Conservation (phyloP, 92 coral and sea anemone species). For the Zoanthus sociatus region DNA sequence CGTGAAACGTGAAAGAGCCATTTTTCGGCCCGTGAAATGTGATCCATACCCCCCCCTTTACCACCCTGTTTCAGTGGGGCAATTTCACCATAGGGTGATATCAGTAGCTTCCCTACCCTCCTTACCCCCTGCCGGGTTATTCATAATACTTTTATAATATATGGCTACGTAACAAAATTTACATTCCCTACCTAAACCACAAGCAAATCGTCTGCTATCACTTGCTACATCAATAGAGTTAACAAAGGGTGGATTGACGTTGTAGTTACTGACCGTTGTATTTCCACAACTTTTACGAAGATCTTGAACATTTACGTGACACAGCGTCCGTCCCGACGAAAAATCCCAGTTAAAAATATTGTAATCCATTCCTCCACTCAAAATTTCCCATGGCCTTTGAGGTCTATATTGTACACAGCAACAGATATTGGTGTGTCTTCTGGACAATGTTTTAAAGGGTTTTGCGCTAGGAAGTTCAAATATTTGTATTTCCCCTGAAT, state of each 20-base stretch:
- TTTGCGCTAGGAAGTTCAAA: slow-evolving; percentile 76
- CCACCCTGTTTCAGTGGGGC: too few relatives aligned
- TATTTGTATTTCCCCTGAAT: slow-evolving; percentile 83
- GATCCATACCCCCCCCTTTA: too few relatives aligned
- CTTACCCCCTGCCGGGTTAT: too few relatives aligned
- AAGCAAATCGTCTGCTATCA: slow-evolving; percentile 84
- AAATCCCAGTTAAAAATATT: slow-evolving; percentile 88
- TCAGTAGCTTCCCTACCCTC: too few relatives aligned
- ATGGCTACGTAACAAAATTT: too few relatives aligned
- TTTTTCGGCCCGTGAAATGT: too few relatives aligned
- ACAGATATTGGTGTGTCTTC: slow-evolving; percentile 84
- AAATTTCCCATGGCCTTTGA: slow-evolving; percentile 87
- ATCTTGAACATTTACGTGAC: slow-evolving; percentile 74
- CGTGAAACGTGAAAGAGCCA: too few relatives aligned
- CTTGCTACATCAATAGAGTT: slow-evolving; percentile 83
- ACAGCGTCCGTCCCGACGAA: slow-evolving; percentile 81
- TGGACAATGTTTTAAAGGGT: slow-evolving; percentile 76
- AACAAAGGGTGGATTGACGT: slow-evolving; percentile 92
- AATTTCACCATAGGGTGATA: too few relatives aligned
- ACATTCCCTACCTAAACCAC: slow-evolving; percentile 77
- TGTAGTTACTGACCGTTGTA: slow-evolving; percentile 49
- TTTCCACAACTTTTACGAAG: slow-evolving; percentile 40
- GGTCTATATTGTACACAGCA: slow-evolving; percentile 92
- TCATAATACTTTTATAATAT: too few relatives aligned
- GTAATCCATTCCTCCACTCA: slow-evolving; percentile 92